Conservation (phyloP, 2,797 vertebrate species). For the Gallinago nigripennis region DNA sequence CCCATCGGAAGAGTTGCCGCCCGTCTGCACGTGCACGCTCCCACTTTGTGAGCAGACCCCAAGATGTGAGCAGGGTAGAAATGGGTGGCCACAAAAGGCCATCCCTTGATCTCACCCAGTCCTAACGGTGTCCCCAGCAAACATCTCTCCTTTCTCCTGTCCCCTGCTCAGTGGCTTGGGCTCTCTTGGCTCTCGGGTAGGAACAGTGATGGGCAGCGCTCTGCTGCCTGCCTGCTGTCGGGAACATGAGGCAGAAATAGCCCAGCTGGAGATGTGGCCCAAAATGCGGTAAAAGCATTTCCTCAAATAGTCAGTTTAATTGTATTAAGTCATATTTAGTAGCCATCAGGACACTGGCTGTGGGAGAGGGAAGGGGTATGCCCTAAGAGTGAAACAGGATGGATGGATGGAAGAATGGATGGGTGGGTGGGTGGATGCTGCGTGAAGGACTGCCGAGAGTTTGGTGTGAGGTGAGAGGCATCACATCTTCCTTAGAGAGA, state of each 20-base stretch:
- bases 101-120: background rate
- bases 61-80: background rate
- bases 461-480: background rate
- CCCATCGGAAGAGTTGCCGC: background rate
- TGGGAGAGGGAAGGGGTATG: background rate
- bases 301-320: background rate
- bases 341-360: background rate
- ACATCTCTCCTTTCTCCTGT: background rate
- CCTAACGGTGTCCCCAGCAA: background rate
- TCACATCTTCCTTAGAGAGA: background rate
- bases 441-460: conserved; percentile 7
- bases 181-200: background rate
- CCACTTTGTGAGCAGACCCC: background rate
- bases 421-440: background rate
- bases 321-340: background rate
- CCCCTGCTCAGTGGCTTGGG: background rate
- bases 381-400: background rate
- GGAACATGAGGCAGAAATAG: fast-evolving
- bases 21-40: fast-evolving
- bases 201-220: background rate
- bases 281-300: background rate
- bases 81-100: background rate
- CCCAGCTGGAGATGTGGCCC: background rate
- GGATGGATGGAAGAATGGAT: background rate
- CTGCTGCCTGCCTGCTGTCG: background rate